A percentile compares a stretch with the other conserved stretches of the same genome.
Evolutionary conservation across 2,888 invertebrate species (phyloP).

Genomic region (Melanophora roralis): DNA sequence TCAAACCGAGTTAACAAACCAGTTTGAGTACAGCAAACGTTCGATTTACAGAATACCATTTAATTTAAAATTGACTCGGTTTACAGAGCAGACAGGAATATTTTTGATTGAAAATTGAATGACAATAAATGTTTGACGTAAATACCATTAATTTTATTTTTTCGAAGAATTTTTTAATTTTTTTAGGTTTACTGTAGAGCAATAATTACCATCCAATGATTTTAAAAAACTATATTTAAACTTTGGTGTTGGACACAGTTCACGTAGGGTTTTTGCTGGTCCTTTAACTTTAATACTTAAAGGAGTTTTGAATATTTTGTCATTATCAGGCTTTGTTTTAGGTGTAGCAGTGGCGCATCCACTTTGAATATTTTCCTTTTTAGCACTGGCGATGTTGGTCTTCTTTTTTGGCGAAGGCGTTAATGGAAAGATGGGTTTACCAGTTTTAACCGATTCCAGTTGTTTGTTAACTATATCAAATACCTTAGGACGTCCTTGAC

Average conservation of each 20-base stretch:
- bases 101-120: too few relatives aligned
- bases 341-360: not conserved
- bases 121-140: not conserved
- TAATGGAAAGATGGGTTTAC: constrained; percentile 67
- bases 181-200: not conserved
- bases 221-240: constrained; percentile 73
- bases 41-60: too few relatives aligned
- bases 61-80: too few relatives aligned
- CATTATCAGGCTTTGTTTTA: constrained; percentile 1
- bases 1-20: too few relatives aligned
- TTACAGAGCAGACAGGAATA: too few relatives aligned
- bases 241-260: constrained; percentile 61
- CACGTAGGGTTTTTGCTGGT: constrained; percentile 14
- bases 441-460: constrained; percentile 68
- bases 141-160: not conserved
- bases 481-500: constrained; percentile 61
- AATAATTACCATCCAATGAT: constrained; percentile 71
- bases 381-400: not conserved
- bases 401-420: constrained; percentile 62
- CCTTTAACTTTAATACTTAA: constrained; percentile 22
- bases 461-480: constrained; percentile 68
- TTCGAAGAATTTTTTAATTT: not conserved
- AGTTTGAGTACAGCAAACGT: too few relatives aligned
- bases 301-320: constrained; percentile 28
- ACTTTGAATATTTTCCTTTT: constrained; percentile 8